Conservation (phyloP, 1,140 invertebrate genomes). For the Akabosia matsudoensis region DNA sequence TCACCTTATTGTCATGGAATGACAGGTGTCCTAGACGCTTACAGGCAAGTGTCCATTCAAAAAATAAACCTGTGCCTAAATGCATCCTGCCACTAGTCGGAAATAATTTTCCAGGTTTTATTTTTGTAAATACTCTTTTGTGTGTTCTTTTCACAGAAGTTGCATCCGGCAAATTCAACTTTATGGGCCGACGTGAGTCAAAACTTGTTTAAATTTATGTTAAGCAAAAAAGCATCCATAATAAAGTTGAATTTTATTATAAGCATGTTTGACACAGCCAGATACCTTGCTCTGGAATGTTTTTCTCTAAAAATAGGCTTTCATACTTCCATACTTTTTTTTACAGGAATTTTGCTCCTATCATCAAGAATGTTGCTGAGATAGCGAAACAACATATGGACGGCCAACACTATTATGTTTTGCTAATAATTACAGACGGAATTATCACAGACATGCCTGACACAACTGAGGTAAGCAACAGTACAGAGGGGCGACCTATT, state of each 20-base stretch:
- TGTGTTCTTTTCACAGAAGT: slow-evolving; percentile 42
- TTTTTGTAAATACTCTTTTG: neutral
- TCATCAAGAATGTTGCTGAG: slow-evolving; percentile 58
- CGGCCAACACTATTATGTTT: slow-evolving; percentile 61
- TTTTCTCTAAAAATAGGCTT: neutral
- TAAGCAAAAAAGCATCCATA: too few species aligned
- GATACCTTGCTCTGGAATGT: too few species aligned
- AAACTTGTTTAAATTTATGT: neutral
- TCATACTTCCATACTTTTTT: neutral
- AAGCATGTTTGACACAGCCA: too few species aligned
- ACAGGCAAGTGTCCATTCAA: slow-evolving; percentile 45
- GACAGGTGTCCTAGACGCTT: slow-evolving; percentile 50
- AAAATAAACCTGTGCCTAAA: too few species aligned
- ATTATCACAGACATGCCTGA: slow-evolving; percentile 62
- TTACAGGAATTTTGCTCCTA: slow-evolving; percentile 59
- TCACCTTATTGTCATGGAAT: slow-evolving; percentile 60
- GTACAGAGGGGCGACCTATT: too few species aligned
- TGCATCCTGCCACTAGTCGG: too few species aligned
- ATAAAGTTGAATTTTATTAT: too few species aligned
- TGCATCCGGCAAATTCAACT: slow-evolving; percentile 58
- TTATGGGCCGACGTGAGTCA: slow-evolving; percentile 60
- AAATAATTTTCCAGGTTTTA: too few species aligned
- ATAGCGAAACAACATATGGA: slow-evolving; percentile 53
- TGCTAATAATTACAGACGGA: slow-evolving; percentile 67
- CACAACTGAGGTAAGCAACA: neutral